These are phyloP conservation scores for Digitonthophagus gazella DNA, from an alignment of 2,888 invertebrate species.

Conservation along the genomic window DNA sequence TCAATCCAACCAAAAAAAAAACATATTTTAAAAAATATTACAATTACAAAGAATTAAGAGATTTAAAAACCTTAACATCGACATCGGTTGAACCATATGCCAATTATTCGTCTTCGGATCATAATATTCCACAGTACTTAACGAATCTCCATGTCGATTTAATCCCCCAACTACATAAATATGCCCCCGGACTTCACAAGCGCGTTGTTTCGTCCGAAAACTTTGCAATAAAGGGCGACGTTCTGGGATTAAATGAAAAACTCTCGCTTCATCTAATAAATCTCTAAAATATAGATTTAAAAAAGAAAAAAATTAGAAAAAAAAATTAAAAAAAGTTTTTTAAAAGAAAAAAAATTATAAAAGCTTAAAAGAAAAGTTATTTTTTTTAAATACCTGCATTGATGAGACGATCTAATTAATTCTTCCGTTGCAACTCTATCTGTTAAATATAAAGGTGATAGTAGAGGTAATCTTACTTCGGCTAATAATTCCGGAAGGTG, in stretches of 20 bases:
- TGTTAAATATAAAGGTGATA: constrained; percentile 78
- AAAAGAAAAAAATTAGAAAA: neutral
- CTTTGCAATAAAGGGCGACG: constrained; percentile 73
- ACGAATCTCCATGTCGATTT: constrained; percentile 78
- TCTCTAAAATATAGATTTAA: constrained; percentile 56
- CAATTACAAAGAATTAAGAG: too few relatives aligned
- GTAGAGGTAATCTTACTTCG: constrained; percentile 73
- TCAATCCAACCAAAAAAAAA: too few relatives aligned
- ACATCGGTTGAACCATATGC: constrained; percentile 79
- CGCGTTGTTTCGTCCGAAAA: constrained; percentile 72
- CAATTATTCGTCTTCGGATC: constrained; percentile 70
- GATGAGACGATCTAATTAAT: constrained; percentile 71
- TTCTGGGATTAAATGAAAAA: constrained; percentile 85
- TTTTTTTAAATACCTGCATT: constrained; percentile 62
- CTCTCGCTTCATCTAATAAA: constrained; percentile 82
- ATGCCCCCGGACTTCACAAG: constrained; percentile 73
- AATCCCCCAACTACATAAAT: constrained; percentile 86
- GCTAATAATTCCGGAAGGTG: constrained; percentile 69
- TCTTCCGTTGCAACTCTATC: constrained; percentile 79
- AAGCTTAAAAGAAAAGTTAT: neutral
- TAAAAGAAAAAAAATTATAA: neutral
- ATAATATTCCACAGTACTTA: constrained; percentile 81
- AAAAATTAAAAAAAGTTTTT: neutral
- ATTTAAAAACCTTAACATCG: constrained; percentile 67
- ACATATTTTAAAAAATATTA: too few relatives aligned